Evolutionary conservation across 2,113 vertebrate species (phyloP), one percentile per base, ranked within the genome.

Genomic region (Kryptolebias marmoratus): DNA sequence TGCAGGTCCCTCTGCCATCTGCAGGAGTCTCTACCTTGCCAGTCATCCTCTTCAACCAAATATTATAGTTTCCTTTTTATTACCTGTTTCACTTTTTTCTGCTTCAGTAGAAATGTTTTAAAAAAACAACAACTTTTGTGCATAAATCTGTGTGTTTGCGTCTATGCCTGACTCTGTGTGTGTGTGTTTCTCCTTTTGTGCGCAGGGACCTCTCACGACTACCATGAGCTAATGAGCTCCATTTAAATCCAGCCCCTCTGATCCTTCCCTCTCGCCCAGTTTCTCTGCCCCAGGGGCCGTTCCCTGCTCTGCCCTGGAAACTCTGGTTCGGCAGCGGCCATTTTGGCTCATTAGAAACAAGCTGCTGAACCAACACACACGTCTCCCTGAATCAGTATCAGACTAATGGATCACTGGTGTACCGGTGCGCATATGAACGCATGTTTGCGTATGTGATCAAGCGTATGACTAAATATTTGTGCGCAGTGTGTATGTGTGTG

Each of bases 211-310:
- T 90, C 81, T 87, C 71, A 80, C 66, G 73, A 81, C 84, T 87
- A 89, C 84, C 75, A 57, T 42, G 69, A 81, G 89, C 83, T 92
- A 92, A 92, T 91, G 89, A 91, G 89, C 88, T 90, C 88, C 90
- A 91, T 91, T 92, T 91, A 91, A 90, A 91, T 84, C 77, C 87
- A 87, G 85, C 85, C 86, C 87, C 76, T 88, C 85, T 82, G 85
- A 92, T 91, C 83, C 88, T 68, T 87, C 12, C 61, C 81, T 73
- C 82, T 92, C 87, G 77, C 89, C 88, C 88, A 89, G 86, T 90
- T 92, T 90, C 84, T 83, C 75, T 75, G 89, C 87, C 88, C 87
- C 84, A 74, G 68, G 89, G 88, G 87, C 87, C 59, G 1, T 73
- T 87, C 75, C 55, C 75, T 82, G 81, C 73, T 68, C 86, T 89